Conservation (phyloP, 2,888 invertebrate genomes). For the Catocala fraxini region DNA sequence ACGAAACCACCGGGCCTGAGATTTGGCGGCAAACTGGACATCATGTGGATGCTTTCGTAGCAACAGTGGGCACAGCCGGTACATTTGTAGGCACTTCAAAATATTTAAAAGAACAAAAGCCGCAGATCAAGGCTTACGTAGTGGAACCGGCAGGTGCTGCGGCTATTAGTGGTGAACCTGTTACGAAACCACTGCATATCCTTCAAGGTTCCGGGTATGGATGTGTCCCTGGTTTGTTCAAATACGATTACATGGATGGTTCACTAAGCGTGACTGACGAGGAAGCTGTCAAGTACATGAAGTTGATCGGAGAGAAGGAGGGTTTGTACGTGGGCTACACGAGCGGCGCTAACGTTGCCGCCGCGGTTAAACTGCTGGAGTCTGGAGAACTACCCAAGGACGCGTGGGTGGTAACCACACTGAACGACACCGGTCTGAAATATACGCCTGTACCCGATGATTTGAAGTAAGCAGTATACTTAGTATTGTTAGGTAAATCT, state of each 20-base stretch:
- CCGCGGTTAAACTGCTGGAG: slow-evolving; percentile 74
- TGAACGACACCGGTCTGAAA: slow-evolving; percentile 78
- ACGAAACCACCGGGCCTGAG: slow-evolving; percentile 78
- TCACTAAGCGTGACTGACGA: slow-evolving; percentile 77
- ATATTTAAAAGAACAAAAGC: slow-evolving; percentile 77
- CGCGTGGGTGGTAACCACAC: slow-evolving; percentile 78
- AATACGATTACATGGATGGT: slow-evolving; percentile 75
- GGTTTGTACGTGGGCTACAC: slow-evolving; percentile 82
- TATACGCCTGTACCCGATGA: slow-evolving; percentile 75
- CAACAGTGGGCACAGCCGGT: slow-evolving; percentile 79
- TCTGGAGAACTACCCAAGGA: slow-evolving; percentile 74
- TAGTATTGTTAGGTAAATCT: too few relatives aligned
- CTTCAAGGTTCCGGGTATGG: slow-evolving; percentile 83
- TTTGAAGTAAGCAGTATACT: slow-evolving; percentile 23
- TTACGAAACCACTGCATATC: slow-evolving; percentile 79
- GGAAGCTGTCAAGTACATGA: slow-evolving; percentile 71
- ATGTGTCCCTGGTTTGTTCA: slow-evolving; percentile 74
- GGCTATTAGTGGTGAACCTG: slow-evolving; percentile 73
- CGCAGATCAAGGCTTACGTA: slow-evolving; percentile 70
- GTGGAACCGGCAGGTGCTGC: slow-evolving; percentile 80
- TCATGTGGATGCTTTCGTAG: slow-evolving; percentile 76
- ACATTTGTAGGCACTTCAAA: slow-evolving; percentile 76
- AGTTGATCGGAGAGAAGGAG: slow-evolving; percentile 75
- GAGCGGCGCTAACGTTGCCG: slow-evolving; percentile 81
- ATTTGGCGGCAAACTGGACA: slow-evolving; percentile 82